Percentiles rank a stretch among this genome's conserved stretches.
Conservation (phyloP, 2,888 invertebrate species). For the Nymphalis urticae region DNA sequence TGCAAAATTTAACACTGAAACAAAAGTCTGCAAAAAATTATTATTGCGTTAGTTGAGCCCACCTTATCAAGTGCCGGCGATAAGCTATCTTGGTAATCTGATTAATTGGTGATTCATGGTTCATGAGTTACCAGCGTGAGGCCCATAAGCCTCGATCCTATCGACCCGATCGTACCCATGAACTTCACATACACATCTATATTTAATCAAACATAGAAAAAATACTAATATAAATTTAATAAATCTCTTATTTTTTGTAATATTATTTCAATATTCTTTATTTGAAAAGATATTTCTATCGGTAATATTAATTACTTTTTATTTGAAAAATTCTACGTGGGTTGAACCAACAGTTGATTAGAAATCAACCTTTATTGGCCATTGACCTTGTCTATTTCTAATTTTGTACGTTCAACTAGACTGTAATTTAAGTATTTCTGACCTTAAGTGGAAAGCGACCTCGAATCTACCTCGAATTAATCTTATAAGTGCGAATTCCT, state of each 20-base stretch:
- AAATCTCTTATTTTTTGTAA: not conserved
- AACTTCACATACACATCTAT: slow-evolving; percentile 4
- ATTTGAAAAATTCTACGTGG: not conserved
- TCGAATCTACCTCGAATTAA: not conserved
- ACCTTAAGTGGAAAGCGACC: not conserved
- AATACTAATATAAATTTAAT: not conserved
- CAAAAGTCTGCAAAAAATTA: slow-evolving; percentile 1
- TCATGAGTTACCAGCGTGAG: slow-evolving; percentile 24
- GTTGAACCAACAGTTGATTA: not conserved
- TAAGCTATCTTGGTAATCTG: slow-evolving; percentile 70
- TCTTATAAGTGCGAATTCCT: not conserved
- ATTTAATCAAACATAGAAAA: not conserved
- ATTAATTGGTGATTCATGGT: slow-evolving; percentile 58
- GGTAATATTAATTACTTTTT: not conserved
- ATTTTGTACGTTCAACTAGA: not conserved
- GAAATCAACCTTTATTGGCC: not conserved
- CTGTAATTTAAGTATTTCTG: not conserved
- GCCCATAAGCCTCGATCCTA: slow-evolving; percentile 22
- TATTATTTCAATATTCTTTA: not conserved
- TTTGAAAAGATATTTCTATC: not conserved
- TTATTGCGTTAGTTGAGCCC: slow-evolving; percentile 12
- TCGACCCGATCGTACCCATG: slow-evolving; percentile 20
- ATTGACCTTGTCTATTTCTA: not conserved
- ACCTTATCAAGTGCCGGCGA: slow-evolving; percentile 45
- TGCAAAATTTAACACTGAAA: slow-evolving; percentile 1